Evolutionary conservation across 2,888 invertebrate genomes (phyloP).

Genomic region (Cerceris rybyensis): DNA sequence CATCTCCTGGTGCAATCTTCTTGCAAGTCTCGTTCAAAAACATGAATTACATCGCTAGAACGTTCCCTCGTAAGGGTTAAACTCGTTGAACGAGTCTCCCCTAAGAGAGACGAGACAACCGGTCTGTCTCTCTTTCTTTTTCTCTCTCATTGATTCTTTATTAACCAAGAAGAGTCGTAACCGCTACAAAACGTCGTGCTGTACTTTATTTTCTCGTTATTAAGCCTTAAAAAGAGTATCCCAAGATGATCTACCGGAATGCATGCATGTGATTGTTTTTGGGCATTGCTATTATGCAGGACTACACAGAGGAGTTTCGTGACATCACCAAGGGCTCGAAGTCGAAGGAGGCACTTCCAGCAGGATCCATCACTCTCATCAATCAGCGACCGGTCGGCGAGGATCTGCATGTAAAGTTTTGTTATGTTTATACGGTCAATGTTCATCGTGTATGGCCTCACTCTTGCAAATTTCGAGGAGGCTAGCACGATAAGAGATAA

Average conservation of each 20-base stretch:
- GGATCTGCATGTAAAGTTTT: constrained; percentile 91
- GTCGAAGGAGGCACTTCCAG: constrained; percentile 95
- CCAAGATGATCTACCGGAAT: constrained; percentile 77
- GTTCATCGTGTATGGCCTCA: constrained; percentile 66
- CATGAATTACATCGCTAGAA: neutral
- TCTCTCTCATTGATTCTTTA: neutral
- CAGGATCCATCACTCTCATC: constrained; percentile 96
- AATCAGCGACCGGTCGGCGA: constrained; percentile 97
- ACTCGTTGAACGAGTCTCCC: constrained; percentile 24
- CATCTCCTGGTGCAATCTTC: too few species aligned
- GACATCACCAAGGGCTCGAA: constrained; percentile 96
- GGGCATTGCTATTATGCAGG: constrained; percentile 86
- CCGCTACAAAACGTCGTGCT: neutral
- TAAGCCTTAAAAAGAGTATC: constrained; percentile 21
- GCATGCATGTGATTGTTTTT: constrained; percentile 82
- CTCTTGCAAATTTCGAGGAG: constrained; percentile 57
- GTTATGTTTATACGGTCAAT: constrained; percentile 59
- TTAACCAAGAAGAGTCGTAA: neutral
- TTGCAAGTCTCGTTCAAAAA: too few species aligned
- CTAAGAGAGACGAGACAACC: neutral
- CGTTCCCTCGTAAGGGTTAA: constrained; percentile 20
- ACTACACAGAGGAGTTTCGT: constrained; percentile 98
- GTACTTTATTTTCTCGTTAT: neutral
- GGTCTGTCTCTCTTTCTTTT: neutral
- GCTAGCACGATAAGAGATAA: constrained; percentile 5